Conservation (phyloP, 1,140 invertebrate genomes). For the Aricia agestis region DNA sequence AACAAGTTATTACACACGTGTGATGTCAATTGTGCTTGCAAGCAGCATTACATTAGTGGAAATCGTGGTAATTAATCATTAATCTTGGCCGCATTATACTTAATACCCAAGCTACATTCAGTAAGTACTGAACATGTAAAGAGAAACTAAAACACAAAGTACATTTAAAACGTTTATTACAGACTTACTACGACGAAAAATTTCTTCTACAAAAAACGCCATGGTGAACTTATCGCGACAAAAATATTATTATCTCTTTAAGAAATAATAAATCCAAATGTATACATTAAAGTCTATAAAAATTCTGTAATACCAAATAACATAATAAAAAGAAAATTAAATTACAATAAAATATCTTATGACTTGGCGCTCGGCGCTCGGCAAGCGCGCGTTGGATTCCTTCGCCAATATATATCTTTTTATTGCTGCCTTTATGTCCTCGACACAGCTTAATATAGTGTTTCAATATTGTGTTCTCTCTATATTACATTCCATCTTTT, state of each 20-base stretch:
- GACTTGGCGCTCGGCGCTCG: not conserved
- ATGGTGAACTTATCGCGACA: not conserved
- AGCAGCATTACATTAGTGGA: too few species aligned
- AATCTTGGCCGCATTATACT: too few species aligned
- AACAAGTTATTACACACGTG: too few species aligned
- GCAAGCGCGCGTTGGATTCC: not conserved
- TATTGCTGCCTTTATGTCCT: not conserved
- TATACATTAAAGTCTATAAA: slow-evolving; percentile 7
- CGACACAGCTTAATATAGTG: slow-evolving; percentile 9
- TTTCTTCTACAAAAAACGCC: not conserved
- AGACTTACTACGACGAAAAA: not conserved
- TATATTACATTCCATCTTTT: not conserved
- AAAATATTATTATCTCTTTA: slow-evolving; percentile 2
- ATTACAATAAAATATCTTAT: slow-evolving; percentile 12
- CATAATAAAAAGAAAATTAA: slow-evolving; percentile 4
- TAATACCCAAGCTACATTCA: too few species aligned
- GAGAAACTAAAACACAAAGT: too few species aligned
- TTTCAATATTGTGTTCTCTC: slow-evolving; percentile 7
- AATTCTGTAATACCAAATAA: slow-evolving; percentile 8
- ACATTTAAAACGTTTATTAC: not conserved
- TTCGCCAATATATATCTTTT: slow-evolving; percentile 6
- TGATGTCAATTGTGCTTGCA: too few species aligned
- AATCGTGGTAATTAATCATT: too few species aligned
- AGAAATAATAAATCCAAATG: slow-evolving; percentile 1
- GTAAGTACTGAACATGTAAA: too few species aligned